Evolutionary conservation across 2,888 invertebrate species (phyloP).

Genomic region (Campaea margaritaria): DNA sequence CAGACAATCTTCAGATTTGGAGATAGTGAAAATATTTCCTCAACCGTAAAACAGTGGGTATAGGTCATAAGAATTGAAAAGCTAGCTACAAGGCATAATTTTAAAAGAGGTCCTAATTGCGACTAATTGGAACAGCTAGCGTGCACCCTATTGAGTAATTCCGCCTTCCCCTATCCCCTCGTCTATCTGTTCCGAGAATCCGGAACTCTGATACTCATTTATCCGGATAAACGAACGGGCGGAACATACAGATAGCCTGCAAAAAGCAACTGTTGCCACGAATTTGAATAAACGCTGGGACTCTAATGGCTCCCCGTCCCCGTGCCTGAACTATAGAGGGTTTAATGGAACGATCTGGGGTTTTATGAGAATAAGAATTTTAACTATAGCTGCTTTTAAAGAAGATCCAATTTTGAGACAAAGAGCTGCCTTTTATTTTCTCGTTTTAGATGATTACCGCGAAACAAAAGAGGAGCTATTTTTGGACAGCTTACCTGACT

Average conservation of each 20-base stretch:
- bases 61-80: too few species aligned
- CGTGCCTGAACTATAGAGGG: conserved; percentile 4
- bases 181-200: conserved; percentile 17
- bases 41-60: too few species aligned
- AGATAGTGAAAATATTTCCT: too few species aligned
- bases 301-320: conserved; percentile 17
- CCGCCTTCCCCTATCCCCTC: not conserved
- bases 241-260: conserved; percentile 29
- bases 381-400: not conserved
- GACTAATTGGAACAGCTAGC: too few species aligned
- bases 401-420: too few species aligned
- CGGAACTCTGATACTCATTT: conserved; percentile 6
- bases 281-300: conserved; percentile 31
- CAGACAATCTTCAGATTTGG: too few species aligned
- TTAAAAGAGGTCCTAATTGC: too few species aligned
- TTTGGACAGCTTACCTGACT: too few species aligned
- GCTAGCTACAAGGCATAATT: too few species aligned
- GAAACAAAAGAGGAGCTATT: too few species aligned
- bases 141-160: conserved; percentile 1
- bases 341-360: conserved; percentile 7
- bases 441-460: too few species aligned
- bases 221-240: conserved; percentile 26
- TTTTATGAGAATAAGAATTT: not conserved
- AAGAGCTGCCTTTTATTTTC: too few species aligned
- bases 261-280: conserved; percentile 34